phyloP scores from a whole-genome alignment of 2,888 invertebrate genomes.

The Sympetrum striolatum region DNA sequence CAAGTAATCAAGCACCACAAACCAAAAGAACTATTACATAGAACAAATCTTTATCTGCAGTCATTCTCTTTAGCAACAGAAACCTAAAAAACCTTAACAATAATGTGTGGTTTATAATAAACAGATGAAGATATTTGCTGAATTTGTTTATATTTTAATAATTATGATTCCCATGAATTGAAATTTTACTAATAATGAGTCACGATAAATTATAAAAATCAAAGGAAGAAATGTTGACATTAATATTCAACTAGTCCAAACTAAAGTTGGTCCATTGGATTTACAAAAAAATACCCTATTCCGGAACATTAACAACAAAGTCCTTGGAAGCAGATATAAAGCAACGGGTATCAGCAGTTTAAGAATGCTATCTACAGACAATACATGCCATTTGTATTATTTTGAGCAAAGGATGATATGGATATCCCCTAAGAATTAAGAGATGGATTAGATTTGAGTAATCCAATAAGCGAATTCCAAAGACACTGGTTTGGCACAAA shows the following conservation, averaged over 20 bases:
- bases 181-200: not conserved
- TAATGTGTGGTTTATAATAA: no score
- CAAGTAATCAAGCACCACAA: no score
- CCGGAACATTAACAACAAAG: not conserved
- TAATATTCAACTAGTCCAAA: not conserved
- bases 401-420: conserved; percentile 39
- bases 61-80: no score
- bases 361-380: not conserved
- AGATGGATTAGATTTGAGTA: not conserved
- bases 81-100: no score
- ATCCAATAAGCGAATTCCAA: not conserved
- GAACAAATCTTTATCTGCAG: no score
- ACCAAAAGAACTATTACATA: no score
- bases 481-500: not conserved
- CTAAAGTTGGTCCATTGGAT: not conserved
- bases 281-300: not conserved
- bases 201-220: not conserved
- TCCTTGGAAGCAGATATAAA: not conserved
- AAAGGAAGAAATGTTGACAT: not conserved
- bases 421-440: not conserved
- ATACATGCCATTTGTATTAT: not conserved
- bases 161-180: not conserved
- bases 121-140: no score
- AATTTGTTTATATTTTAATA: not conserved
- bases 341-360: not conserved